A percentile compares a stretch with the other conserved stretches of the same genome.
Evolutionary conservation across 2,888 invertebrate species (phyloP).

Genomic region (Phymatocera aterrima): DNA sequence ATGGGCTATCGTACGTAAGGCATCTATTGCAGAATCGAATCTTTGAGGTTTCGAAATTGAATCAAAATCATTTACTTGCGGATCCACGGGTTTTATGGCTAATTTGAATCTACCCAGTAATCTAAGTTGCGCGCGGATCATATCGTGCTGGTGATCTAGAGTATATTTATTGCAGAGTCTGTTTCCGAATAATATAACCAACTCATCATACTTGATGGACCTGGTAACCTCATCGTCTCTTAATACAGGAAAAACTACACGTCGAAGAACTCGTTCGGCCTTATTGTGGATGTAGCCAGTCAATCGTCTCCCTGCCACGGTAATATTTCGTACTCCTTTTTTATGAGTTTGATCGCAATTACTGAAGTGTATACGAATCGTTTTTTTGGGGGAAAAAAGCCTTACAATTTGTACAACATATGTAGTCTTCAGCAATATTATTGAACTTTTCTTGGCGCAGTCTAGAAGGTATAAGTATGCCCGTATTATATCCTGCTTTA

Average conservation of each 20-base stretch:
- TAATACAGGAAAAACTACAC: conserved; percentile 7
- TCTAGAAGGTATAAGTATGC: conserved; percentile 37
- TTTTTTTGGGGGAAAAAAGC: conserved; percentile 36
- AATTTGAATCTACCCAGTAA: conserved; percentile 46
- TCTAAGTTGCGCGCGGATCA: conserved; percentile 49
- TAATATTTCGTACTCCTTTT: not conserved
- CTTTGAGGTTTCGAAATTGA: conserved; percentile 46
- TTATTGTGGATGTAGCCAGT: conserved; percentile 8
- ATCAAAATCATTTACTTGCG: conserved; percentile 45
- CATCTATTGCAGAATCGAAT: conserved; percentile 44
- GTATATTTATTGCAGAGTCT: conserved; percentile 49
- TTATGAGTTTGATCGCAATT: not conserved
- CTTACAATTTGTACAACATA: conserved; percentile 43
- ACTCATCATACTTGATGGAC: conserved; percentile 20
- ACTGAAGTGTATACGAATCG: not conserved
- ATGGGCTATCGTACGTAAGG: conserved; percentile 40
- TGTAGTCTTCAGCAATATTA: conserved; percentile 37
- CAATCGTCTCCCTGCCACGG: conserved; percentile 9
- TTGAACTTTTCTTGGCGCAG: conserved; percentile 23
- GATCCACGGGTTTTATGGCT: conserved; percentile 36
- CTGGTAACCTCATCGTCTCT: conserved; percentile 21
- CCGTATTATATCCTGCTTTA: conserved; percentile 29
- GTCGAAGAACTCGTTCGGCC: not conserved
- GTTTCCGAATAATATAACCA: conserved; percentile 10
- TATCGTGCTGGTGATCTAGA: conserved; percentile 46